Conservation (phyloP, 35 echinoderm and acorn worm species). For the Heliocidaris tuberculata region DNA sequence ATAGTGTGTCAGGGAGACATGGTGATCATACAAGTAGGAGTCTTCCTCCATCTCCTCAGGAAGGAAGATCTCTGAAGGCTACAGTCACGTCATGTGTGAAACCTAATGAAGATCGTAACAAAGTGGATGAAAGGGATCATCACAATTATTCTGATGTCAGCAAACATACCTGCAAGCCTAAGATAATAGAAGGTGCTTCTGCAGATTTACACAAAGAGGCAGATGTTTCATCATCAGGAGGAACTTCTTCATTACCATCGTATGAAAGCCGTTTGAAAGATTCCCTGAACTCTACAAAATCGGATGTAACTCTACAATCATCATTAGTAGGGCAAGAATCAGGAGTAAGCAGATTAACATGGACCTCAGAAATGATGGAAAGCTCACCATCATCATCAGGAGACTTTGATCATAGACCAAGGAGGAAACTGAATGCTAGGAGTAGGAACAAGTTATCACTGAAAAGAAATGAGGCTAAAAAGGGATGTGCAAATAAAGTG, state of each 20-base stretch:
- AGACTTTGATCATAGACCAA: not conserved
- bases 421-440: not conserved
- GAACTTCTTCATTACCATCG: not conserved
- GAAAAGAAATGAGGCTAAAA: not conserved
- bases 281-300: not conserved
- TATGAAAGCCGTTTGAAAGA: not conserved
- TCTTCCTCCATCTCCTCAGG: not conserved
- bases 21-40: not conserved
- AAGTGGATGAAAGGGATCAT: not conserved
- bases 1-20: not conserved
- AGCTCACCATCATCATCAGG: not conserved
- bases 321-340: constrained; percentile 3
- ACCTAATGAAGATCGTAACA: not conserved
- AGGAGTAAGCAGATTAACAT: not conserved
- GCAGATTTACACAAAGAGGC: not conserved
- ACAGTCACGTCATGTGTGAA: not conserved
- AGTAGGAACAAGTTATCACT: not conserved
- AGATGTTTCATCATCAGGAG: not conserved
- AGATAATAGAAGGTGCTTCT: not conserved
- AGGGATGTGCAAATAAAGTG: constrained; percentile 4
- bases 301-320: not conserved
- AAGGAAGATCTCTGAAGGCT: not conserved
- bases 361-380: not conserved
- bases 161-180: not conserved
- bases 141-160: not conserved